Evolutionary conservation across 2,113 vertebrate genomes (phyloP), one percentile per base, ranked within the genome.

Genomic region (Polypterus bichir): DNA sequence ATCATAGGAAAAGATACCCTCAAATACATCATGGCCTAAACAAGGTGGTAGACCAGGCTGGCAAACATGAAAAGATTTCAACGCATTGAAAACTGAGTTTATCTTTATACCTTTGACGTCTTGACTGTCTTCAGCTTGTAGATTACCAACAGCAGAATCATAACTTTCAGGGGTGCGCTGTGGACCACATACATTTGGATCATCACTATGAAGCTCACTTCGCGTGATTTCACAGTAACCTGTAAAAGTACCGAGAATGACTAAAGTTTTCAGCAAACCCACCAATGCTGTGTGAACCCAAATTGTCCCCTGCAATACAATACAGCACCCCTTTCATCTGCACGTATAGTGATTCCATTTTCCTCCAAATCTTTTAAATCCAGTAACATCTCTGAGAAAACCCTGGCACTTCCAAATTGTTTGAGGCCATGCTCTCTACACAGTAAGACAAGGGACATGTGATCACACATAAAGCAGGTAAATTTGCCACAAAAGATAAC

Each of bases 401-500:
- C 57, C 9, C 56, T 69, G n/a, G 47, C 48, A 48, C 60, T 57
- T 9, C 59, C 65, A 66, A 71, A 71, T 27, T 59, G 27, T 48
- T 73, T 68, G 46, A 65, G 48, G 62, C 67, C 61, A 62, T 70
- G 67, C 62, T 72, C 61, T 58, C n/a, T 44, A 67, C 64, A 66
- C 59, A 68, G 49, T 46, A 67, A 45, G 7, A 45, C 62, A 54
- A 46, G 54, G 2, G 27, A 70, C 65, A 70, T 70, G 9, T 68
- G 52, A 62, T 69, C 64, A 46, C 63, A 67, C 6, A 10, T 44
- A 7, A 72, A 66, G 8, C 9, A 11, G 62, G 66, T 6, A 68
- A 63, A 58, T 74, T 74, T 47, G 66, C 66, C 7, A 74, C 4
- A 53, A 70, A 47, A 67, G 54, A 69, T 65, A 69, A 74, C 66